Conservation (phyloP, 2,888 invertebrate species). For the Nymphalis c-album region DNA sequence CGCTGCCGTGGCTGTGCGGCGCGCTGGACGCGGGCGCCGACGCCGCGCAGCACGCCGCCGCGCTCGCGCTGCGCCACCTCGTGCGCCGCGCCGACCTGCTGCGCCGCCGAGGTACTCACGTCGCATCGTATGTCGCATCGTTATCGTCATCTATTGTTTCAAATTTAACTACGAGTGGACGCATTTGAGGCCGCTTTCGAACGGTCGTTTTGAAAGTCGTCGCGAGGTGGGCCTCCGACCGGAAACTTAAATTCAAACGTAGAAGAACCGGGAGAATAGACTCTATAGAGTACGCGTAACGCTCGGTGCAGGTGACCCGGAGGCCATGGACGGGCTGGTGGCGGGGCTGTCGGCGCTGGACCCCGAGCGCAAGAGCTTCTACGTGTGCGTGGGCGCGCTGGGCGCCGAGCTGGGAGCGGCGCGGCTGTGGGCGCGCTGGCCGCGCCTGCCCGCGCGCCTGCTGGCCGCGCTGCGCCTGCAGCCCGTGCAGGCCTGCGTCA, state of each 20-base stretch:
- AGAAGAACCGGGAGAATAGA: too few species aligned
- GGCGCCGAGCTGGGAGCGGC: slow-evolving; percentile 17
- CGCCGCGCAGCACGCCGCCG: slow-evolving; percentile 2
- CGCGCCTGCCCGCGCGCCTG: slow-evolving; percentile 33
- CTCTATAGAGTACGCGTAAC: too few species aligned
- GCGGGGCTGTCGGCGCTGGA: slow-evolving; percentile 54
- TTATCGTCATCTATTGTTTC: too few species aligned
- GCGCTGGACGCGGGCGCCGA: not conserved
- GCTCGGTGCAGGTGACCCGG: slow-evolving; percentile 51
- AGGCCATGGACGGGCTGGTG: slow-evolving; percentile 52
- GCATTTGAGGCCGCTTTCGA: too few species aligned
- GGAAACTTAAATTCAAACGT: too few species aligned
- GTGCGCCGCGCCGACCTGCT: not conserved
- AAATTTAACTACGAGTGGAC: too few species aligned
- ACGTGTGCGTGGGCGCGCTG: slow-evolving; percentile 40
- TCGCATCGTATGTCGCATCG: too few species aligned
- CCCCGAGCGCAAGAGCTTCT: slow-evolving; percentile 28
- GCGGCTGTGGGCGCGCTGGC: not conserved
- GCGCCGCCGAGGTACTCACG: not conserved
- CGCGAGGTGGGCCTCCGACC: too few species aligned
- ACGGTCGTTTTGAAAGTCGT: too few species aligned
- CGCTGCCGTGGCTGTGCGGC: not conserved
- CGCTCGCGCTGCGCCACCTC: not conserved
- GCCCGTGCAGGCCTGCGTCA: slow-evolving; percentile 59
- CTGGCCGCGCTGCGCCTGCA: slow-evolving; percentile 48